Percentiles rank a stretch among this genome's conserved stretches.
These are phyloP conservation scores for Stichodactyla mertensii DNA, from an alignment of 64 coral and sea anemone genomes.

Conservation along the genomic window DNA sequence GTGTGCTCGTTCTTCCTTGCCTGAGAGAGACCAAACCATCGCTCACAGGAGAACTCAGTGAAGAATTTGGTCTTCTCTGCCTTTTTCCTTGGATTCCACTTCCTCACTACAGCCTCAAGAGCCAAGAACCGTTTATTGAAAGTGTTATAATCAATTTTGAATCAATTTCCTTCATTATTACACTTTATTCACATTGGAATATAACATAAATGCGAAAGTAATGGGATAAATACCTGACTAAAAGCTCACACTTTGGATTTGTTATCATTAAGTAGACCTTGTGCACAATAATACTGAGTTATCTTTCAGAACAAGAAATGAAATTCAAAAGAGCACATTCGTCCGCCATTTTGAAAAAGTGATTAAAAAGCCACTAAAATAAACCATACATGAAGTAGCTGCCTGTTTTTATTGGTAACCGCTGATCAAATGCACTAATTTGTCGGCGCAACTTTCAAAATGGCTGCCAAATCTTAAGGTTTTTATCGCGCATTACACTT, in stretches of 20 bases:
- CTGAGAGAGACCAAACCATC: background rate
- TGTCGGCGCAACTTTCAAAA: background rate
- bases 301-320: background rate
- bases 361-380: background rate
- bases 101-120: background rate
- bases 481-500: background rate
- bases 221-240: background rate
- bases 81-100: background rate
- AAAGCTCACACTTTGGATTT: background rate
- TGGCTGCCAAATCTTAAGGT: background rate
- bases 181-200: background rate
- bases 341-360: too few species aligned
- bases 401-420: background rate
- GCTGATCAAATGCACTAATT: background rate
- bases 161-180: background rate
- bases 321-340: too few species aligned
- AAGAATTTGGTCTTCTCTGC: background rate
- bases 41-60: background rate
- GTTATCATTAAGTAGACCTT: background rate
- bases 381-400: background rate
- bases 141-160: background rate
- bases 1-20: background rate
- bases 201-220: background rate
- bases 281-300: background rate
- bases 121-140: slow-evolving; percentile 8